phyloP scores from a whole-genome alignment of 2,113 vertebrate genomes.

The Trichomycterus rosablanca region DNA sequence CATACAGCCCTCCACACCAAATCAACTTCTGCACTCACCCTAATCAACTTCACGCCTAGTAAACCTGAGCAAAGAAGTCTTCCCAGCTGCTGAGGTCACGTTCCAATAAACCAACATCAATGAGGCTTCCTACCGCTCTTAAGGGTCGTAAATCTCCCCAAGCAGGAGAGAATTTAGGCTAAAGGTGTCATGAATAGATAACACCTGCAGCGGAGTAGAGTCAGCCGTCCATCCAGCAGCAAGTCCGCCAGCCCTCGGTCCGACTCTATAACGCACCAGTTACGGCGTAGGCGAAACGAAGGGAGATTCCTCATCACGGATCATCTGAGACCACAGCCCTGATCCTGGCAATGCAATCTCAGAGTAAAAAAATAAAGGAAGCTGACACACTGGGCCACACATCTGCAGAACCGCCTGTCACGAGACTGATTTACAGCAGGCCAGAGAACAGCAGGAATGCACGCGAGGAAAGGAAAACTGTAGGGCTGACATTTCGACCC shows the following conservation, averaged over 20 bases:
- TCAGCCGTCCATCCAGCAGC: background rate
- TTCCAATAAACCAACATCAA: constrained; percentile 48
- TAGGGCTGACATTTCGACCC: constrained; percentile 4
- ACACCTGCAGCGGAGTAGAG: constrained; percentile 63
- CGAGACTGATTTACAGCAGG: constrained; percentile 34
- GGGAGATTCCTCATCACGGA: constrained; percentile 38
- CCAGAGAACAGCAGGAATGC: constrained; percentile 43
- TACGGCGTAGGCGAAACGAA: constrained; percentile 9
- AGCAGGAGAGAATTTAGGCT: constrained; percentile 35
- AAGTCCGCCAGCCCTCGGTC: constrained; percentile 10
- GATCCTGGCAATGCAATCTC: constrained; percentile 3
- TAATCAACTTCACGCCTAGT: constrained; percentile 61
- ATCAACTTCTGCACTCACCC: constrained; percentile 32
- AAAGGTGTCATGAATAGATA: constrained; percentile 60
- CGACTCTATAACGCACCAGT: constrained; percentile 7
- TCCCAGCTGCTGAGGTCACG: constrained; percentile 40
- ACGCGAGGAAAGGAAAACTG: background rate
- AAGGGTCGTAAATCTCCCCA: constrained; percentile 48
- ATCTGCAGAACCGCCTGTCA: constrained; percentile 41
- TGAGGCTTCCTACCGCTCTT: constrained; percentile 51
- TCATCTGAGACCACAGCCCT: constrained; percentile 18
- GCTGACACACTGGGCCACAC: constrained; percentile 40
- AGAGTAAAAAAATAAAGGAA: constrained; percentile 6
- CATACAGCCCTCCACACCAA: constrained; percentile 20
- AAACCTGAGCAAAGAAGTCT: constrained; percentile 55